Base-by-base conservation (phyloP, 2,797 vertebrate genomes). In the Melanotaenia pygmaea region DNA sequence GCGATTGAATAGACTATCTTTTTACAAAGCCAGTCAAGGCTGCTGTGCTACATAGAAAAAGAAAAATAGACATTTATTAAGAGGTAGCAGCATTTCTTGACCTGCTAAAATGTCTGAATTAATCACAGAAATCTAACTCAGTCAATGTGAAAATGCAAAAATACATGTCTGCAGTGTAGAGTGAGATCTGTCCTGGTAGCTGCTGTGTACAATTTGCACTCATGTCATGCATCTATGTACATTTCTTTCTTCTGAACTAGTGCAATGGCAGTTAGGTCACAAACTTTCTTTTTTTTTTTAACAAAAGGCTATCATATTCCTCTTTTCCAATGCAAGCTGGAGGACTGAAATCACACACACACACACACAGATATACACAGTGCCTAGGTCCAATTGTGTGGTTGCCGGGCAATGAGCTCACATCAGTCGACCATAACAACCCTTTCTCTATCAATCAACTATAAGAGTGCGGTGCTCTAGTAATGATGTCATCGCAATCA, bases 401-500 rank as follows among this genome's bases (percentile, higher is more conserved):
- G 77, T 86, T 86, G 90, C 87, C 66, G 88, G 72, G 82, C 89
- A 89, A 69, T 92, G 91, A 91, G 90, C 94, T 93, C 90, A 89
- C 84, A 88, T 90, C 80, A 89, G 80, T 80, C 47, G 32, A 86
- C 88, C 82, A 70, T 80, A 92, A 91, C 88, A 91, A 76, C 88
- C 92, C 77, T 64, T 65, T 94, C 96, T 96, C 72, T 94, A 96
- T 96, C 84, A 83, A 66, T 94, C 95, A 95, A 91, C 90, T 90
- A 75, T 78, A 63, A 45, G 76, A 86, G 86, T 87, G 93, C 89
- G 89, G 91, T 94, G 51, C 91, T 94, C 91, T 88, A 91, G 92
- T 94, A 92, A 88, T 97, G 96, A 97, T 95, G 94, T 97, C 92
- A 97, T 94, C 81, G 65, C 70, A 68, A 72, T 76, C 77, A 62